A percentile compares a stretch with the other conserved stretches of the same genome.
phyloP scores from a whole-genome alignment of 2,797 vertebrate genomes.

The Salmo trutta region DNA sequence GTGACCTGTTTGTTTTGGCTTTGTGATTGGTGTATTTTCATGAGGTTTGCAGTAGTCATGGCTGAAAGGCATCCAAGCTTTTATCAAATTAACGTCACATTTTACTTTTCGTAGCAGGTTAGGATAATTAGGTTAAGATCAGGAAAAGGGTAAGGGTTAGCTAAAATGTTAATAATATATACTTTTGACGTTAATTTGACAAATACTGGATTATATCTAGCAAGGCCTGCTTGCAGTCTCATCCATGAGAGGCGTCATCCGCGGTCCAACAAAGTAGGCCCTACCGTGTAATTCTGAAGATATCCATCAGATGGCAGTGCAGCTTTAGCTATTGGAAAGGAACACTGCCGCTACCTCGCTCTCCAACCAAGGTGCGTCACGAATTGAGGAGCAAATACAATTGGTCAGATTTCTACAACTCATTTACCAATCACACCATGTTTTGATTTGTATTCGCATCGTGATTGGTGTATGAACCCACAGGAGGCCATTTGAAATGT shows the following conservation, averaged over 20 bases:
- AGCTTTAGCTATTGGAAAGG: conserved; percentile 3
- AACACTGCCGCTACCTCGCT: not conserved
- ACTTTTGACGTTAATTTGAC: too few species aligned
- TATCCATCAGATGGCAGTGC: conserved; percentile 51
- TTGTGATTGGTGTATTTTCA: not conserved
- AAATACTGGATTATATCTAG: too few species aligned
- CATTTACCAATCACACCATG: not conserved
- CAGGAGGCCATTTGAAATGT: too few species aligned
- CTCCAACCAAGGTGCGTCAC: not conserved
- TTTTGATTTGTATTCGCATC: not conserved
- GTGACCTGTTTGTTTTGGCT: not conserved
- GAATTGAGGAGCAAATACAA: not conserved
- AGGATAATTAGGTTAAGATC: too few species aligned
- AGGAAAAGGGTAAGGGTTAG: too few species aligned
- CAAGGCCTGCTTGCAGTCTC: too few species aligned
- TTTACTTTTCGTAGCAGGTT: too few species aligned
- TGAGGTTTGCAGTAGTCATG: not conserved
- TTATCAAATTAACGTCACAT: too few species aligned
- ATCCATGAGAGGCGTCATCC: too few species aligned
- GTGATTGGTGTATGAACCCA: not conserved
- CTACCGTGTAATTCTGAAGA: not conserved
- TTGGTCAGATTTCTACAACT: not conserved
- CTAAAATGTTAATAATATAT: too few species aligned
- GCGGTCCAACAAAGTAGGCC: not conserved
- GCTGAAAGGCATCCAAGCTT: not conserved